Evolutionary conservation across 2,113 vertebrate genomes (phyloP), one percentile per base, ranked within the genome.

Genomic region (Mobula birostris): DNA sequence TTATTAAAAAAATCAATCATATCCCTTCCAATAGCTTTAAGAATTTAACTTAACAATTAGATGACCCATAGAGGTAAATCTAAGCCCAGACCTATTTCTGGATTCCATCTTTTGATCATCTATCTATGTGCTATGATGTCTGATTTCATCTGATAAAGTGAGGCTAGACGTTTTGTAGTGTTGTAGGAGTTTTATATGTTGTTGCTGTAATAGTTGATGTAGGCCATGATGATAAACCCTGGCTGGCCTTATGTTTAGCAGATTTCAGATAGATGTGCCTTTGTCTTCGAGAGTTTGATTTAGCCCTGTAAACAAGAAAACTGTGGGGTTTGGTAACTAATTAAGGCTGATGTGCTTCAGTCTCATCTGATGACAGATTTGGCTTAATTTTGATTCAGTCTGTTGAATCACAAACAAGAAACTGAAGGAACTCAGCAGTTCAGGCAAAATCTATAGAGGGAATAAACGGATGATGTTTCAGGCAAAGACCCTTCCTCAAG

Each of bases 1-100:
- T 48, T 90, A 90, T 90, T 90, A 19, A 90, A 88, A 88, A 66
- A 90, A 68, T 32, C 29, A 17, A 66, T 90, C 12, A 66, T 66
- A n/a, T 14, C 15, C 66, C 61, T 66, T 61, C 85, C 2, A 15
- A 32, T 32, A 61, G 85, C 27, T 90, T 29, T 19, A 7, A 32
- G 29, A 90, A 90, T 90, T 68, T 66, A 74, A 5, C 61, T 61
- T 63, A 68, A 14, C 17, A 5, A 66, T 15, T 32, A 90, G 29
- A 15, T 90, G 85, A 90, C 5, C 61, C 61, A 66, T 32, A 19
- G n/a, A n/a, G 14, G 15, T 88, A 56, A 90, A 24, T 66, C 85
- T 66, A 29, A 66, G 85, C 3, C 72, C 19, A 74, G 19, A 74
- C 3, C 17, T 74, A 74, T 24, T 19, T 74, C 19, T 74, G 17